Evolutionary conservation across 2,888 invertebrate genomes (phyloP).

Genomic region (Diarsia brunnea): DNA sequence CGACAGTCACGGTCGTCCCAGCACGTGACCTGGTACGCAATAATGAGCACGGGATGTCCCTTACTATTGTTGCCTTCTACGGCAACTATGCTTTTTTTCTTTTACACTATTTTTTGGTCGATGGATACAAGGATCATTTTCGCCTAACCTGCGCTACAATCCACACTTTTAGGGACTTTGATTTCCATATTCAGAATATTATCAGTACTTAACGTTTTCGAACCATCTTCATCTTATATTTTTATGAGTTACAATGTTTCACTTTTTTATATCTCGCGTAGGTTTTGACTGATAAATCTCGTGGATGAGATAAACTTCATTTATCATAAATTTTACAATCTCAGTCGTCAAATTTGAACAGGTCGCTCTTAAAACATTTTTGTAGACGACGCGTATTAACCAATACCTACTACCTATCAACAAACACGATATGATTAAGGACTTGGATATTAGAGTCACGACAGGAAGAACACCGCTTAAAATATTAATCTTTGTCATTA

Average conservation of each 20-base stretch:
- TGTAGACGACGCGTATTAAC: background rate
- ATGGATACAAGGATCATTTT: background rate
- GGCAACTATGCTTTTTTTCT: conserved; percentile 11
- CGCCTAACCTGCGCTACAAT: background rate
- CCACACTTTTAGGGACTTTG: background rate
- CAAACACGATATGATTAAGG: background rate
- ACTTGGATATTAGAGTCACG: background rate
- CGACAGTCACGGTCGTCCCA: conserved; percentile 68
- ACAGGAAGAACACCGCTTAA: conserved; percentile 6
- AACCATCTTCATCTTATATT: background rate
- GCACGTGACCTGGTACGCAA: conserved; percentile 74
- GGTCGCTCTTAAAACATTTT: background rate
- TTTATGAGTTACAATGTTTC: background rate
- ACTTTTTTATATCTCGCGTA: background rate
- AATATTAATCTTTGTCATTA: conserved; percentile 28
- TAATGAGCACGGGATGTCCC: conserved; percentile 63
- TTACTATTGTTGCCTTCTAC: conserved; percentile 26
- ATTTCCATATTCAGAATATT: background rate
- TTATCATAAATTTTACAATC: conserved; percentile 11
- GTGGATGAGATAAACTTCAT: conserved; percentile 2
- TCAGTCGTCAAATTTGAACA: background rate
- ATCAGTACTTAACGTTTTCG: background rate
- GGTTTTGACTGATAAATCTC: background rate
- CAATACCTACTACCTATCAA: conserved; percentile 15
- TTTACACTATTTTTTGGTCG: background rate